Conservation (phyloP, 1,140 invertebrate genomes). For the Aporrectodea caliginosa region DNA sequence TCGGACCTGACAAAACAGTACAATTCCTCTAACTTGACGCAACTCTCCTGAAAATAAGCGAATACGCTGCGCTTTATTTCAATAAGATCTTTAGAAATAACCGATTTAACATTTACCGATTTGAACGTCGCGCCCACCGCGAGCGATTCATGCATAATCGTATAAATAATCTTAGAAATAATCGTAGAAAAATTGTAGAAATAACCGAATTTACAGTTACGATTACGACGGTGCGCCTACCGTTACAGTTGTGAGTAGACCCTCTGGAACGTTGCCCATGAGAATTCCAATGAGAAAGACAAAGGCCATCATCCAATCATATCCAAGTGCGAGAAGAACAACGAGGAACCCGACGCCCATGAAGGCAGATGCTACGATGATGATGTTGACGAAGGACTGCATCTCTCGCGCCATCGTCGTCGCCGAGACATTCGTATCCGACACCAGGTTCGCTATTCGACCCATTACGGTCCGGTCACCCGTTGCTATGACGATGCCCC, state of each 20-base stretch:
- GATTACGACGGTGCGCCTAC: slow-evolving; percentile 68
- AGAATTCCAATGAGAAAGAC: slow-evolving; percentile 98
- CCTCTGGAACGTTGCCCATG: slow-evolving; percentile 97
- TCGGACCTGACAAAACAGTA: too few species aligned
- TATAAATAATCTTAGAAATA: too few species aligned
- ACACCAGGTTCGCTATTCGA: slow-evolving; percentile 92
- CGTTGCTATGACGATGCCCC: slow-evolving; percentile 89
- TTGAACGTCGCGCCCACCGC: too few species aligned
- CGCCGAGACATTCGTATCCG: slow-evolving; percentile 90
- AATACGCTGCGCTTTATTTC: too few species aligned
- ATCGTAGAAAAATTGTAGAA: too few species aligned
- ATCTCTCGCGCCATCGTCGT: slow-evolving; percentile 98
- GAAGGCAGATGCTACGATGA: slow-evolving; percentile 90
- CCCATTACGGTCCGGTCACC: slow-evolving; percentile 99
- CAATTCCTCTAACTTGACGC: too few species aligned
- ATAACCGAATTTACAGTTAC: neutral
- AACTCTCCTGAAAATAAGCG: too few species aligned
- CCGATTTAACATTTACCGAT: too few species aligned
- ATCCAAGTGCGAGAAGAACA: slow-evolving; percentile 92
- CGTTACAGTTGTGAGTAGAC: slow-evolving; percentile 93
- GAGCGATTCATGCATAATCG: too few species aligned
- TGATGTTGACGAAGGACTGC: slow-evolving; percentile 97
- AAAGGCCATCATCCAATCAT: slow-evolving; percentile 95
- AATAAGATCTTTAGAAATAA: too few species aligned
- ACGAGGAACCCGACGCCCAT: slow-evolving; percentile 95